These are phyloP conservation scores for Lordiphosa collinella DNA, from an alignment of 1,140 invertebrate species.

Conservation along the genomic window DNA sequence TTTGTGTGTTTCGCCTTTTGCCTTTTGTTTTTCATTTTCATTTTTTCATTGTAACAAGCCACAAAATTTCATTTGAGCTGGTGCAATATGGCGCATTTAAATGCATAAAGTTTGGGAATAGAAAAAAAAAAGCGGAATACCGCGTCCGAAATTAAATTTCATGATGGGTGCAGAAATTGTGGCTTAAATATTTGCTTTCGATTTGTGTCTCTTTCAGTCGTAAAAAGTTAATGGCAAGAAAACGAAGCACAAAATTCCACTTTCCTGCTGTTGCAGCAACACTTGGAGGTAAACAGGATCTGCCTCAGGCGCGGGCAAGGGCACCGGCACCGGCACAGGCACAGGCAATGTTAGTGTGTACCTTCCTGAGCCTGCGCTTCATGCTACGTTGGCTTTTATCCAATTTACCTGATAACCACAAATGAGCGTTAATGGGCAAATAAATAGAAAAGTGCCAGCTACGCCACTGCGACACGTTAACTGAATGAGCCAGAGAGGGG, in stretches of 20 bases:
- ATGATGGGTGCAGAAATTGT: constrained; percentile 20
- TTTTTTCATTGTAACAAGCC: constrained; percentile 56
- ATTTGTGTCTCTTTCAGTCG: constrained; percentile 32
- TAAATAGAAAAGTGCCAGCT: constrained; percentile 77
- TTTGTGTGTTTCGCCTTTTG: neutral
- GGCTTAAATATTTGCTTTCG: constrained; percentile 37
- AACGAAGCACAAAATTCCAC: constrained; percentile 7
- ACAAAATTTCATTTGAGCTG: constrained; percentile 75
- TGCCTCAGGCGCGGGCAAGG: constrained; percentile 15
- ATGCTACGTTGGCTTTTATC: constrained; percentile 77
- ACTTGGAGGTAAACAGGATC: constrained; percentile 56
- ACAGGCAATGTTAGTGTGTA: constrained; percentile 6
- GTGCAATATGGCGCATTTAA: constrained; percentile 71
- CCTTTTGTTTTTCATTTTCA: constrained; percentile 10
- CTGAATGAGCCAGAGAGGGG: constrained; percentile 37
- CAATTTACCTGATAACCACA: constrained; percentile 77
- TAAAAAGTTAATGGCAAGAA: constrained; percentile 65
- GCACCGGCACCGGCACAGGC: neutral
- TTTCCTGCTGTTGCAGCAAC: constrained; percentile 55
- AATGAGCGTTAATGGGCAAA: constrained; percentile 76
- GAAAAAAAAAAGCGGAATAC: constrained; percentile 14
- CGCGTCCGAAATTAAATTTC: constrained; percentile 49
- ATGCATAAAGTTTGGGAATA: constrained; percentile 26
- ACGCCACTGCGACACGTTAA: constrained; percentile 65
- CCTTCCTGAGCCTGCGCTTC: constrained; percentile 40